Base-by-base conservation (phyloP, 2,113 vertebrate species). In the Smithornis capensis region DNA sequence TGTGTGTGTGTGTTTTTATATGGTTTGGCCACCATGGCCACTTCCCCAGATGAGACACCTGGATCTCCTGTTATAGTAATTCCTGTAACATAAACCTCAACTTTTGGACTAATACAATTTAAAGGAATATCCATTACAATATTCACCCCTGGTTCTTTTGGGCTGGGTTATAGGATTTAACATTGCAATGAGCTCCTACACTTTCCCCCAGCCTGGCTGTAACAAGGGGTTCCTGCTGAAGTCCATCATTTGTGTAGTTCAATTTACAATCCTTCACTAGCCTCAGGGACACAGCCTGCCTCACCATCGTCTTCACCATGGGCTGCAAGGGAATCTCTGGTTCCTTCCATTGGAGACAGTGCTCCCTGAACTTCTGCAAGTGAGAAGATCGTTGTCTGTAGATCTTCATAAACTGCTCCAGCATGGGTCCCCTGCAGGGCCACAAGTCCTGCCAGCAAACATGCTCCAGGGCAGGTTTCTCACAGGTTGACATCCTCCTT, bases 81-180 rank as follows among this genome's bases (percentile, higher is more conserved):
- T 80, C 21, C 25, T 71, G 35, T 8, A 12, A 25, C 8, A 24
- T 11, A 12, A 17, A 31, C 3, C 33, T 53, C 28, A 16, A 1
- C 0, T 25, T 8, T 6, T 5, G 29, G 24, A 21, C n/a, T 17
- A 17, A 9, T 19, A 9, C 49, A n/a, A 3, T 12, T 40, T 35
- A 21, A n/a, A 63, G 19, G 19, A 33, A 14, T 9, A 22, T 35
- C 25, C 37, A 29, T 42, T 21, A 4, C 19, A 19, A 21, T 10
- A n/a, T 5, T 6, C 42, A 29, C 4, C 12, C 19, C 28, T 45
- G 56, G 23, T 14, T 38, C 37, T 28, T 65, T 38, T 13, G 27
- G 25, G 17, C 35, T 37, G 38, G 16, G 25, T 28, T 62, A 5
- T 38, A 28, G 65, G 33, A 19, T 7, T 38, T n/a, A 29, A 13